phyloP scores from a whole-genome alignment of 2,888 invertebrate genomes.

The Lithophane socia region DNA sequence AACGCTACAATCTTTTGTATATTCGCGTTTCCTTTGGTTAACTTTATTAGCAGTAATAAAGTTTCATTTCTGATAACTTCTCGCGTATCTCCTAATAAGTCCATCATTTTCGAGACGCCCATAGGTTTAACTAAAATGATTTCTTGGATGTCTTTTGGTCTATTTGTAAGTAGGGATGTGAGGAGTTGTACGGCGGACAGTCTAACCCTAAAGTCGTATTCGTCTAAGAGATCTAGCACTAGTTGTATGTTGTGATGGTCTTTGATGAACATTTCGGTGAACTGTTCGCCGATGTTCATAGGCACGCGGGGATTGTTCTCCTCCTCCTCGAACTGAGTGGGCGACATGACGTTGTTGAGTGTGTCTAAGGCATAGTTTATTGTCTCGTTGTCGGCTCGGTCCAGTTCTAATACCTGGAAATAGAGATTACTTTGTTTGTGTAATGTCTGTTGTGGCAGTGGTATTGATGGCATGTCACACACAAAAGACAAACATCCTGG shows the following conservation, averaged over 20 bases:
- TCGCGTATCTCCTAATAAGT: conserved; percentile 97
- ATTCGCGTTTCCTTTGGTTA: conserved; percentile 98
- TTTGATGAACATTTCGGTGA: conserved; percentile 99
- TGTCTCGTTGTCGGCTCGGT: conserved; percentile 97
- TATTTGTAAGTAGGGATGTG: conserved; percentile 96
- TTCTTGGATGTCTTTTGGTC: conserved; percentile 96
- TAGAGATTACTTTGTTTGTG: conserved; percentile 1
- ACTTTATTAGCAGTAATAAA: conserved; percentile 96
- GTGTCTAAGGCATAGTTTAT: conserved; percentile 97
- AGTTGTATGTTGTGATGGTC: conserved; percentile 95
- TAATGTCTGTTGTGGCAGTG: background rate
- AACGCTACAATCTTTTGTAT: conserved; percentile 99
- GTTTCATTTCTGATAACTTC: conserved; percentile 99
- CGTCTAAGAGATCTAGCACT: conserved; percentile 96
- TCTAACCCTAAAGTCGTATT: conserved; percentile 98
- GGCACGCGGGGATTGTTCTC: conserved; percentile 92
- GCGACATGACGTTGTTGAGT: conserved; percentile 96
- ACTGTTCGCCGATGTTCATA: conserved; percentile 96
- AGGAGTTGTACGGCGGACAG: conserved; percentile 97
- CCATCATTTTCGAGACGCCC: conserved; percentile 99
- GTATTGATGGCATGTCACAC: background rate
- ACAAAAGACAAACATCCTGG: background rate
- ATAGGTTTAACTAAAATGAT: conserved; percentile 97
- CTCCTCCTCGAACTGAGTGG: conserved; percentile 95
- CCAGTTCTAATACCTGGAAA: conserved; percentile 95